Evolutionary conservation across 2,113 vertebrate species (phyloP).

Genomic region (Psophia crepitans): DNA sequence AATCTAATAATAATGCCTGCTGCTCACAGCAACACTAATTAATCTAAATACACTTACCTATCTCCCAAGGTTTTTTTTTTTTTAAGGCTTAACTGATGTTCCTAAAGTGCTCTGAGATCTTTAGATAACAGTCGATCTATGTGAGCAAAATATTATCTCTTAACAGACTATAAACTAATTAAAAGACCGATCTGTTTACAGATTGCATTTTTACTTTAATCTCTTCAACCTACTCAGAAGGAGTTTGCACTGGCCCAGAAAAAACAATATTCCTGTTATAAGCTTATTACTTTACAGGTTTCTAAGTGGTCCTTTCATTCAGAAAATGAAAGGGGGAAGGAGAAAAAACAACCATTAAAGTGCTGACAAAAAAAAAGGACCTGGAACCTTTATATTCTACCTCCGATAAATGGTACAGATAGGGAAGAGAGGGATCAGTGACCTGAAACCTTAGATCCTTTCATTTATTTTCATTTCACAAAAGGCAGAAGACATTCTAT

Average conservation of each 20-base stretch:
- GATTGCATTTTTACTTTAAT: conserved; percentile 59
- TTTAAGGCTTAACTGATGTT: conserved; percentile 43
- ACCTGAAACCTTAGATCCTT: conserved; percentile 71
- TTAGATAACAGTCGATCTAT: conserved; percentile 45
- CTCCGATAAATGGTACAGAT: conserved; percentile 71
- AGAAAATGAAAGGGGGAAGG: conserved; percentile 50
- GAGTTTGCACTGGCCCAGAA: conserved; percentile 19
- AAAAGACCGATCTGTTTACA: conserved; percentile 53
- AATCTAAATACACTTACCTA: conserved; percentile 61
- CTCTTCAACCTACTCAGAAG: conserved; percentile 3
- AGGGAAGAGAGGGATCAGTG: conserved; percentile 65
- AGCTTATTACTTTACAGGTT: conserved; percentile 56
- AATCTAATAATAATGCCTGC: conserved; percentile 56
- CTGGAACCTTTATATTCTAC: conserved; percentile 62
- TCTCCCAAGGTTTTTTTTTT: conserved; percentile 22
- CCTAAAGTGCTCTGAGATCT: conserved; percentile 54
- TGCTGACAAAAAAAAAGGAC: conserved; percentile 16
- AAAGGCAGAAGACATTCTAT: conserved; percentile 71
- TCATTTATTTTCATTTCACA: conserved; percentile 73
- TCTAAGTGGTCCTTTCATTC: conserved; percentile 53
- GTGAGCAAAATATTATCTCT: conserved; percentile 55
- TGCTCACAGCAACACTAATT: conserved; percentile 55
- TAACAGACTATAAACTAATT: conserved; percentile 57
- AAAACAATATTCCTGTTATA: conserved; percentile 57
- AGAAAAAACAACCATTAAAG: conserved; percentile 59